A percentile compares a stretch with the other conserved stretches of the same genome.
phyloP scores from a whole-genome alignment of 35 echinoderm and acorn worm genomes.

The Strongylocentrotus purpuratus region DNA sequence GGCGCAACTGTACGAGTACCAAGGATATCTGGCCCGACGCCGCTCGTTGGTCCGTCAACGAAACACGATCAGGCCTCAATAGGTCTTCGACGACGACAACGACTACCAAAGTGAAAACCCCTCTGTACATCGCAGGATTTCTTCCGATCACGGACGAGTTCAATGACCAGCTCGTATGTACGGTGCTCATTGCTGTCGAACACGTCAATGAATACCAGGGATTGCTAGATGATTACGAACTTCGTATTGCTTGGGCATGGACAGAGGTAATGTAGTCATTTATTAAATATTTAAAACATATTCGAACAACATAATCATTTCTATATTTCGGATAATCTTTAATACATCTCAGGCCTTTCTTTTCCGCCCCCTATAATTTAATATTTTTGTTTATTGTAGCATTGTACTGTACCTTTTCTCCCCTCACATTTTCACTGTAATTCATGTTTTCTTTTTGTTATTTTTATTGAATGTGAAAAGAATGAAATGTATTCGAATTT shows the following conservation, averaged over 20 bases:
- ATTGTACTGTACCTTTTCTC: too few relatives aligned
- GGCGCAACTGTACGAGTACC: not conserved
- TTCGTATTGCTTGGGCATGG: conserved; percentile 63
- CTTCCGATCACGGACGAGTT: conserved; percentile 51
- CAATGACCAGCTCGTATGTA: conserved; percentile 47
- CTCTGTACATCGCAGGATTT: conserved; percentile 66
- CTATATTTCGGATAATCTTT: too few relatives aligned
- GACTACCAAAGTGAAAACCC: conserved; percentile 26
- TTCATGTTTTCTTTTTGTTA: too few relatives aligned
- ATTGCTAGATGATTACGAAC: conserved; percentile 56
- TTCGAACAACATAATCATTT: too few relatives aligned
- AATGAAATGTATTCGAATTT: too few relatives aligned
- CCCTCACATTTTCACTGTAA: too few relatives aligned
- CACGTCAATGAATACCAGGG: conserved; percentile 64
- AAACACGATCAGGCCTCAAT: not conserved
- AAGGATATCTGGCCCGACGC: not conserved
- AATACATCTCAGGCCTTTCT: too few relatives aligned
- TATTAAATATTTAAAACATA: too few relatives aligned
- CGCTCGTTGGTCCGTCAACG: not conserved
- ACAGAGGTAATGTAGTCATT: conserved; percentile 46
- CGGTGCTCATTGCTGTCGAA: conserved; percentile 50
- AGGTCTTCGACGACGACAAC: not conserved
- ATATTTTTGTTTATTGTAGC: too few relatives aligned
- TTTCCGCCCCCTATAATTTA: too few relatives aligned
- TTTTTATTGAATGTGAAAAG: too few relatives aligned